Evolutionary conservation across 2,797 vertebrate species (phyloP).

Genomic region (Poeciliopsis presidionis): DNA sequence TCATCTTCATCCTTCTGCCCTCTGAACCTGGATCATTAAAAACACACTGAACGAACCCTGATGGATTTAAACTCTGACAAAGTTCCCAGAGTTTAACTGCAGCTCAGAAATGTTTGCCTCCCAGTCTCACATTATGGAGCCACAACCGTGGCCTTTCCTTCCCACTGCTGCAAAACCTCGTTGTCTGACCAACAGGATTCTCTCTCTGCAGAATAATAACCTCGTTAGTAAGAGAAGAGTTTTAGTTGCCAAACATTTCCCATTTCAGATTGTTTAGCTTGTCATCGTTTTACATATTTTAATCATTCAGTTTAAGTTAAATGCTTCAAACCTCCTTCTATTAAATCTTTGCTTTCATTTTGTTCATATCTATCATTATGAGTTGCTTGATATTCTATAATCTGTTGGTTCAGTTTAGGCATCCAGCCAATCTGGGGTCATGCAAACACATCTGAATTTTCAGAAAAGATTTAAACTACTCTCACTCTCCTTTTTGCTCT

Average conservation of each 20-base stretch:
- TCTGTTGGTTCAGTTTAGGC: not conserved
- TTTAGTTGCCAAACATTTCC: not conserved
- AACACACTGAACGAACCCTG: not conserved
- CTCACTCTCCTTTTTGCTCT: not conserved
- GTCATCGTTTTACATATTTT: not conserved
- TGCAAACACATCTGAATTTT: not conserved
- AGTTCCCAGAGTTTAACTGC: not conserved
- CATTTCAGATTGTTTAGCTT: not conserved
- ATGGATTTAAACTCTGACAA: not conserved
- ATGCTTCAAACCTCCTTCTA: not conserved
- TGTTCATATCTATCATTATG: not conserved
- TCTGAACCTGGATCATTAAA: not conserved
- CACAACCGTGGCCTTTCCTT: not conserved
- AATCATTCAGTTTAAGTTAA: not conserved
- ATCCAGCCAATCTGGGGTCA: not conserved
- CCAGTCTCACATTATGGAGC: not conserved
- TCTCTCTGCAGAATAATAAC: not conserved
- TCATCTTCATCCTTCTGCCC: not conserved
- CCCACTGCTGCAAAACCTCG: not conserved
- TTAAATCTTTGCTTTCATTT: not conserved
- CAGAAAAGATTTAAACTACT: not conserved
- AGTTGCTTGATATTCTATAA: not conserved
- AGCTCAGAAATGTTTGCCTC: not conserved
- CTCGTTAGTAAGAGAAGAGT: not conserved
- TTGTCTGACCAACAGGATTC: not conserved